Conservation (phyloP, 1,140 invertebrate genomes). For the Camponotus vicinus region DNA sequence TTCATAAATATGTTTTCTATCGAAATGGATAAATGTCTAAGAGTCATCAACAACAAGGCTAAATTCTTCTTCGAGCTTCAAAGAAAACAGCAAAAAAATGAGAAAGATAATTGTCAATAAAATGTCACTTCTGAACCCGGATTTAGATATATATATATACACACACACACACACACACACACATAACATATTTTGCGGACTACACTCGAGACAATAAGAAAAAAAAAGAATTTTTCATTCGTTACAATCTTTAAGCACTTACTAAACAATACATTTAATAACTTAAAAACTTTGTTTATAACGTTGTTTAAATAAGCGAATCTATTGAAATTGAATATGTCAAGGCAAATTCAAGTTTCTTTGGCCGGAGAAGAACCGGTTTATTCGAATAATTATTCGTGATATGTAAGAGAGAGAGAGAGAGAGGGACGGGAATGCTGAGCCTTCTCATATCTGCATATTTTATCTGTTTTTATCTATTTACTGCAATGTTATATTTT, state of each 20-base stretch:
- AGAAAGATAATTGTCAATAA: too few species aligned
- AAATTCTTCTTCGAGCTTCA: too few species aligned
- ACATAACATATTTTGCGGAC: not conserved
- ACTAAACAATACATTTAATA: not conserved
- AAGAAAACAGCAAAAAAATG: too few species aligned
- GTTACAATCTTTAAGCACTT: not conserved
- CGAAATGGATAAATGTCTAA: too few species aligned
- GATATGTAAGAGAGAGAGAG: not conserved
- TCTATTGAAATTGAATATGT: not conserved
- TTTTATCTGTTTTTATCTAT: not conserved
- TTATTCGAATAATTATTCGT: constrained; percentile 2
- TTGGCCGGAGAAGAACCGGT: not conserved
- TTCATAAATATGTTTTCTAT: not conserved
- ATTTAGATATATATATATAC: too few species aligned
- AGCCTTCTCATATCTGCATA: not conserved
- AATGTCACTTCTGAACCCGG: too few species aligned
- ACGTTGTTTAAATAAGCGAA: not conserved
- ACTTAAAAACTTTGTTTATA: not conserved
- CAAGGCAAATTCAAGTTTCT: not conserved
- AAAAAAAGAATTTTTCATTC: not conserved
- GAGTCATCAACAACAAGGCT: too few species aligned
- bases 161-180: too few species aligned
- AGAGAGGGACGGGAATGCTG: too few species aligned
- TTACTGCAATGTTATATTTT: not conserved
- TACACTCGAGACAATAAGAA: not conserved